Base-by-base conservation (phyloP, 2,113 vertebrate genomes). In the Mandrillus leucophaeus region DNA sequence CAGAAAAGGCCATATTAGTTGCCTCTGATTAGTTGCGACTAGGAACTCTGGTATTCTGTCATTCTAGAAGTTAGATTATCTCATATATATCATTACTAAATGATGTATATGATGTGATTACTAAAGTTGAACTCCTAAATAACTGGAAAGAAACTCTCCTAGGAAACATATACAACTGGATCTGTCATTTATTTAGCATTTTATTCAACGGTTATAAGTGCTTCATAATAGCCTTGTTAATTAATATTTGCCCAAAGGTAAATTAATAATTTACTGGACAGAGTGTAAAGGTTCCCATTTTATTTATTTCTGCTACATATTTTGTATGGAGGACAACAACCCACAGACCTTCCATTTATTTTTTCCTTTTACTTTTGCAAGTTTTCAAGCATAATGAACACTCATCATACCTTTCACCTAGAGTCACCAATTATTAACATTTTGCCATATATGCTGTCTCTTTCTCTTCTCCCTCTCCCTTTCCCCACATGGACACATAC, bases 181-280 rank as follows among this genome's bases (percentile, higher is more conserved):
- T 48, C 40, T 96, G 66, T 88, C 84, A 87, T 83, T 90, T 85
- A 84, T 55, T 90, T 81, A 88, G 70, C 84, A 48, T 84, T 87
- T 79, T 68, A 64, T 88, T 75, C 52, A 88, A 82, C 23, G 64
- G 12, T 20, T 70, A n/a, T 40, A 38, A 93, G 32, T 92, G 32
- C 16, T 89, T 88, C 13, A 2, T 64, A 75, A 81, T 32, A 92
- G 27, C 17, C 43, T 93, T 92, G 43, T 83, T 94, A 85, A 93
- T 76, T 94, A 93, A 59, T 76, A 27, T 35, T 76, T 92, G 18
- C 68, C 64, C 25, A 35, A 27, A 86, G 61, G 45, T 89, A 68
- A 68, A 96, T 59, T 52, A 88, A 89, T 61, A 70, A 86, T 59
- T 95, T 95, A 80, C 38, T 72, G 30, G 45, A 45, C 38, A 94